These are phyloP conservation scores for Percina caprodes DNA, from an alignment of 2,113 vertebrate species.

Conservation along the genomic window DNA sequence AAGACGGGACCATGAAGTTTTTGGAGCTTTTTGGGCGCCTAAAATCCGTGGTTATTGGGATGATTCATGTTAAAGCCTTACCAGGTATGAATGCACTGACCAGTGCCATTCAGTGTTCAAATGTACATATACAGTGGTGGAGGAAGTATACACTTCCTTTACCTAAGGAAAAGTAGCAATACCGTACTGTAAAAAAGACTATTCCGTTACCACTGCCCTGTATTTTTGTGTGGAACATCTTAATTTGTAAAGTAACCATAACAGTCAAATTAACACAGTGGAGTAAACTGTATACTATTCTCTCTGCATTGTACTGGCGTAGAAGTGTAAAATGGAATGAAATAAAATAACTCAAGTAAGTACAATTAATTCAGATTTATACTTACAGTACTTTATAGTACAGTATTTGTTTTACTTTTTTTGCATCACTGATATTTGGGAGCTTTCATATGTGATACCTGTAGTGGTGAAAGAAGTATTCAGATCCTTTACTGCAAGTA, in stretches of 20 bases:
- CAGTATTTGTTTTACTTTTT: too few species aligned
- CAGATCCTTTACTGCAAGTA: too few species aligned
- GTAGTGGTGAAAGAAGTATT: too few species aligned
- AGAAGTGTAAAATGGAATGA: background rate
- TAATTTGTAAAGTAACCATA: background rate
- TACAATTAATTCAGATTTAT: background rate
- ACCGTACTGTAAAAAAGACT: too few species aligned
- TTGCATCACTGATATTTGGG: too few species aligned
- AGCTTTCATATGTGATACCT: too few species aligned
- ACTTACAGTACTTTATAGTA: background rate
- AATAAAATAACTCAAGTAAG: background rate
- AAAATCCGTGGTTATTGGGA: conserved; percentile 85
- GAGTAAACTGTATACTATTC: background rate
- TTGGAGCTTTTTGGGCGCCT: conserved; percentile 82
- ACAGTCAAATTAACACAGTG: background rate
- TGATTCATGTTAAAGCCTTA: conserved; percentile 88
- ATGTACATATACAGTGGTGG: background rate
- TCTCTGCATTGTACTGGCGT: background rate
- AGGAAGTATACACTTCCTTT: background rate
- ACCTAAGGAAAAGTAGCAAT: background rate
- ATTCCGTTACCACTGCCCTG: background rate
- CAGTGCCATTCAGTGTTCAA: background rate
- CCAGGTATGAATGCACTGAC: conserved; percentile 81
- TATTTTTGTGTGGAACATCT: background rate
- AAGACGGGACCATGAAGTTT: conserved; percentile 79